phyloP scores from a whole-genome alignment of 1,140 invertebrate genomes.

The Coboldia fuscipes region DNA sequence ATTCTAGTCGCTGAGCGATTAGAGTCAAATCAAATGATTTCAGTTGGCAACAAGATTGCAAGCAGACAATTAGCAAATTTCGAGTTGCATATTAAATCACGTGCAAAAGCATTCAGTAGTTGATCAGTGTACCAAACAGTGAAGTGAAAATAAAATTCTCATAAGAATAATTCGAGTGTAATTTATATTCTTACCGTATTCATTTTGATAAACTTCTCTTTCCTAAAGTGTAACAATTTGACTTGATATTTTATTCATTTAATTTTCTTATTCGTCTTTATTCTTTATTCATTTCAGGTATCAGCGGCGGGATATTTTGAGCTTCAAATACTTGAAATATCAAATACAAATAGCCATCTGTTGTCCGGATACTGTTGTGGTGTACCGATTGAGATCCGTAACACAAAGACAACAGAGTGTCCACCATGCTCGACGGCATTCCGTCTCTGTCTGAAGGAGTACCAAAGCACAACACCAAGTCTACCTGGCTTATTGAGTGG shows the following conservation, averaged over 20 bases:
- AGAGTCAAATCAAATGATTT: too few relatives aligned
- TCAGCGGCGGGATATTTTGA: constrained; percentile 59
- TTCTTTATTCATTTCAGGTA: constrained; percentile 12
- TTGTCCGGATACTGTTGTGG: constrained; percentile 65
- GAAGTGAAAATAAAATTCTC: too few relatives aligned
- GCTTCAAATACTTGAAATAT: constrained; percentile 73
- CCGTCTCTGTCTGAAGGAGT: constrained; percentile 76
- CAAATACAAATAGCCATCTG: constrained; percentile 64
- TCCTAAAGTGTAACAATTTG: not conserved
- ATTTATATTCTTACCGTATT: too few relatives aligned
- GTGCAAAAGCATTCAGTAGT: too few relatives aligned
- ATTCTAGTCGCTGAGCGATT: too few relatives aligned
- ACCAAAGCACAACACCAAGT: constrained; percentile 63
- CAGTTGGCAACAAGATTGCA: too few relatives aligned
- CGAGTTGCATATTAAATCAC: too few relatives aligned
- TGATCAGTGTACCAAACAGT: too few relatives aligned
- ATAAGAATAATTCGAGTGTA: too few relatives aligned
- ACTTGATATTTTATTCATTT: constrained; percentile 2
- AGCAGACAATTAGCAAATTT: too few relatives aligned
- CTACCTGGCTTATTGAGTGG: constrained; percentile 33
- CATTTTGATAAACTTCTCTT: too few relatives aligned
- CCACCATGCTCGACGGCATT: constrained; percentile 62
- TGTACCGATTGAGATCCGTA: constrained; percentile 25
- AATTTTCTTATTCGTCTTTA: constrained; percentile 6
- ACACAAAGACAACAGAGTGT: constrained; percentile 26